Percentiles rank a stretch among this genome's conserved stretches.
These are phyloP conservation scores for Calycopis cecrops DNA, from an alignment of 1,140 invertebrate species.

Conservation along the genomic window DNA sequence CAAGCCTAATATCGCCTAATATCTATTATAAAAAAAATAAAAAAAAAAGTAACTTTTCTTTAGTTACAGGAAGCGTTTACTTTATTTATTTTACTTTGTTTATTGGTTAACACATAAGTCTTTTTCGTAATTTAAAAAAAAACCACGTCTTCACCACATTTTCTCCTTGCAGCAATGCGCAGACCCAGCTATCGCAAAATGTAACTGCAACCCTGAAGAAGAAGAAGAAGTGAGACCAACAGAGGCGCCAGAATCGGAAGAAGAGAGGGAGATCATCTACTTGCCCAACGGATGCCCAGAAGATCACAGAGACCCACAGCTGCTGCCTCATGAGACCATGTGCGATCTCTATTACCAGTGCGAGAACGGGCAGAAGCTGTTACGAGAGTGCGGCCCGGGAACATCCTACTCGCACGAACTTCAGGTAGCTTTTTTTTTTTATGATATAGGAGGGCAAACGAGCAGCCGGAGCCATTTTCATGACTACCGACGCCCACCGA, in stretches of 20 bases:
- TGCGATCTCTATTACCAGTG: constrained; percentile 51
- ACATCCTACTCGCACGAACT: constrained; percentile 22
- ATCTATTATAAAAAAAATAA: too few species aligned
- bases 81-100: too few species aligned
- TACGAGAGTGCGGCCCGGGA: constrained; percentile 14
- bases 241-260: background rate
- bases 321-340: constrained; percentile 37
- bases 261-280: constrained; percentile 13
- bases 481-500: too few species aligned
- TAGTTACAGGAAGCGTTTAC: too few species aligned
- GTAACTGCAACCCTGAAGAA: constrained; percentile 15
- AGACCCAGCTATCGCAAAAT: constrained; percentile 15
- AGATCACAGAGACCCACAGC: constrained; percentile 25
- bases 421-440: constrained; percentile 19
- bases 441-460: too few species aligned
- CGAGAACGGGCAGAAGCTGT: constrained; percentile 16
- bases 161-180: constrained; percentile 22
- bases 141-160: background rate
- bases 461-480: too few species aligned
- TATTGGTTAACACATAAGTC: too few species aligned
- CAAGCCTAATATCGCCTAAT: too few species aligned
- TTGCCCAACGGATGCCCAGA: constrained; percentile 31
- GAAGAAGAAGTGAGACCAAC: constrained; percentile 3
- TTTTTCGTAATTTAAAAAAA: background rate
- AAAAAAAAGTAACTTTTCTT: too few species aligned